Base-by-base conservation (phyloP, 2,888 invertebrate genomes). In the Antitype chi region DNA sequence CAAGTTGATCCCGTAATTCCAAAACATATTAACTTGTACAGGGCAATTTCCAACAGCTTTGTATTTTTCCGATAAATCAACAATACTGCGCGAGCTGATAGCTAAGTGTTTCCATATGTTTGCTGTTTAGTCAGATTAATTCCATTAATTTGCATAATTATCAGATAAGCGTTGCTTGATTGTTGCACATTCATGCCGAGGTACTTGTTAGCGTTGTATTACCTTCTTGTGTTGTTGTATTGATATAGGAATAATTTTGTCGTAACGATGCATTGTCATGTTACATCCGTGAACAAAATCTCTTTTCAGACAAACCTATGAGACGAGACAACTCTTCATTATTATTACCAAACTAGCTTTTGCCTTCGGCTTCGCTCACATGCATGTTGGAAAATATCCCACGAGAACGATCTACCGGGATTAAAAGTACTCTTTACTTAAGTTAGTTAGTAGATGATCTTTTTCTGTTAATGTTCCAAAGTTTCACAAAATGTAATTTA, bases 131-230 rank as follows among this genome's bases (percentile, higher is more conserved):
- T 62, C 23, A 32, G 32, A 62, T 62, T 70, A 70, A 74, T 74
- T 70, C 70, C 38, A 74, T 53, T 38, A 52, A 69, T 60, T 69
- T 69, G 38, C 70, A 60, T 53, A 43, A 5, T 38, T n/a, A 53
- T 49, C 11, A 43, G 11, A 4, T 62, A 28, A 60, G 9, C 53
- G 53, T 62, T 70, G 38, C 38, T 59, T 68, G 32, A 72, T 72
- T 43, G 20, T 25, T 20, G 20, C 25, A 47, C 4, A 20, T 59
- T 23, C 53, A 53, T 23, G 9, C 9, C 20, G 23, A 17, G 25
- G 59, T 25, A 17, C 59, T 8, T 59, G 17, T 53, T 53, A 53
- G 7, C 53, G 23, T n/a, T n/a, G n/a, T n/a, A n/a, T n/a, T n/a
- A n/a, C n/a, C n/a, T n/a, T n/a, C n/a, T n/a, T n/a, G n/a, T n/a